Evolutionary conservation across 2,113 vertebrate species (phyloP).

Genomic region (Serilophus lunatus): DNA sequence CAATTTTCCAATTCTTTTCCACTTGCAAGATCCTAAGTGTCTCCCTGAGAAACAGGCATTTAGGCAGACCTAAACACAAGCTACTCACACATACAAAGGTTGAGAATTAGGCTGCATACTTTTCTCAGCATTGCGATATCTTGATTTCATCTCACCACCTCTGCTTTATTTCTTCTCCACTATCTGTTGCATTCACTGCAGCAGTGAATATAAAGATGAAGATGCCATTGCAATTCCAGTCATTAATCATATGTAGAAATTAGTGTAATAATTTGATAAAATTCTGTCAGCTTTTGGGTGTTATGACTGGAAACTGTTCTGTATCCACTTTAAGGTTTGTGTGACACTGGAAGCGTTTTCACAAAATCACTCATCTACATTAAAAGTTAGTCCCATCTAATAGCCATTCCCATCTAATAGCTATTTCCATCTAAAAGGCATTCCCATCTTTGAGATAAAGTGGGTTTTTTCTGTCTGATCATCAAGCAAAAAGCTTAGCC

Average conservation of each 20-base stretch:
- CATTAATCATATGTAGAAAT: not conserved
- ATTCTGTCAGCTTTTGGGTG: not conserved
- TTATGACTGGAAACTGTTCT: not conserved
- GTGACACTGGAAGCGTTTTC: not conserved
- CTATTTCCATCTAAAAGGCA: not conserved
- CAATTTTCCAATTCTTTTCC: not conserved
- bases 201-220: not conserved
- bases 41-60: not conserved
- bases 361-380: not conserved
- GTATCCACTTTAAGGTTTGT: not conserved
- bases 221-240: not conserved
- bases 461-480: not conserved
- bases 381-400: not conserved
- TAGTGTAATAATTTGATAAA: not conserved
- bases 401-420: not conserved
- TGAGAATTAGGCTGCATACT: not conserved
- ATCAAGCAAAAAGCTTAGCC: not conserved
- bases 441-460: not conserved
- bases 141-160: not conserved
- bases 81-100: not conserved
- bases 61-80: not conserved
- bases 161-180: not conserved
- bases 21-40: not conserved
- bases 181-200: not conserved
- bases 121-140: not conserved